Evolutionary conservation across 2,888 invertebrate genomes (phyloP).

Genomic region (Pomacea canaliculata): DNA sequence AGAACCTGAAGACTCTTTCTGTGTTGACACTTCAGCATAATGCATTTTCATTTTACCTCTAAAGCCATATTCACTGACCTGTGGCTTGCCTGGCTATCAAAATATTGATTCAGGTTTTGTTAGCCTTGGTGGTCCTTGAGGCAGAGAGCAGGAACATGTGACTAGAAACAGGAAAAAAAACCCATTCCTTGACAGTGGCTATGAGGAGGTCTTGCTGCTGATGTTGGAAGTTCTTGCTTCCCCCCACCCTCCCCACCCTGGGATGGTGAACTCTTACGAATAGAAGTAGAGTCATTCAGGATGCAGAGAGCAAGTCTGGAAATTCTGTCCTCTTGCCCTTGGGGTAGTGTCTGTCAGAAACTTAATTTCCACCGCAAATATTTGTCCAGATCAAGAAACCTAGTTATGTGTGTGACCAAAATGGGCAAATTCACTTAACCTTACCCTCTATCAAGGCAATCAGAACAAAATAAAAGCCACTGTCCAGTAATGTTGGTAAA

Average conservation of each 20-base stretch:
- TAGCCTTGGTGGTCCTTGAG: neutral
- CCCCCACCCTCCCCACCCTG: too few relatives aligned
- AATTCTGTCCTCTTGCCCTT: neutral
- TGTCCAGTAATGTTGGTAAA: neutral
- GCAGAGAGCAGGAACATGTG: neutral
- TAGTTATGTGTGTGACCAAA: conserved; percentile 21
- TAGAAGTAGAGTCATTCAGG: too few relatives aligned
- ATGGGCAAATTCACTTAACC: conserved; percentile 24
- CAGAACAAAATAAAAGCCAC: conserved; percentile 14
- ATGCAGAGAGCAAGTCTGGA: too few relatives aligned
- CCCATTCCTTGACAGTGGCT: conserved; percentile 1
- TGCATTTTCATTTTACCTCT: too few relatives aligned
- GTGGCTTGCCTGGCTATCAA: too few relatives aligned
- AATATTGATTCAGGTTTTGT: too few relatives aligned
- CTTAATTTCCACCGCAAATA: conserved; percentile 21
- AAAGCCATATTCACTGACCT: too few relatives aligned
- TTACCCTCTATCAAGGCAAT: conserved; percentile 16
- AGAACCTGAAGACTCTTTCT: too few relatives aligned
- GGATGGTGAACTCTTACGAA: too few relatives aligned
- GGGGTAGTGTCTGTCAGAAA: conserved; percentile 8
- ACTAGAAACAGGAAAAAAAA: neutral
- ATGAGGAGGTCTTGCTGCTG: neutral
- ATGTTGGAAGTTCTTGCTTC: neutral
- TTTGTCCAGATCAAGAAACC: conserved; percentile 16
- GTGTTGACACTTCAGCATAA: too few relatives aligned